A percentile compares a stretch with the other conserved stretches of the same genome.
These are phyloP conservation scores for Alloscopus bannaensis DNA, from an alignment of 2,888 invertebrate genomes.

Conservation along the genomic window DNA sequence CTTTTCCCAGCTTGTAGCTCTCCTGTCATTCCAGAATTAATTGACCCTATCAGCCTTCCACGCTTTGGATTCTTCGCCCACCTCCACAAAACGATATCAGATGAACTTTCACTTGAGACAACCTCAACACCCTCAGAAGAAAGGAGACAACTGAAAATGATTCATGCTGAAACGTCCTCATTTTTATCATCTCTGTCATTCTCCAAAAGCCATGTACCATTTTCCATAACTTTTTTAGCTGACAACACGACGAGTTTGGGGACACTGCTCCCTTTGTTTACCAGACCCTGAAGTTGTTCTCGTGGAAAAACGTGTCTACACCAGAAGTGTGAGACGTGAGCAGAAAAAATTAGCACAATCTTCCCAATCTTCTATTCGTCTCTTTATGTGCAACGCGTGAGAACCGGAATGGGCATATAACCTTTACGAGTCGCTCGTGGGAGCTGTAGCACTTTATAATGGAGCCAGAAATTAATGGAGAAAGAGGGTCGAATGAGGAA, in stretches of 20 bases:
- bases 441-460: neutral
- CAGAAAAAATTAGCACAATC: neutral
- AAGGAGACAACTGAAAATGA: constrained; percentile 33
- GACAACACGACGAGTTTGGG: neutral
- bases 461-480: constrained; percentile 34
- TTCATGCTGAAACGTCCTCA: constrained; percentile 27
- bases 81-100: neutral
- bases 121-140: too few species aligned
- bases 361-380: neutral
- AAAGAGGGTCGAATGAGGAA: constrained; percentile 43
- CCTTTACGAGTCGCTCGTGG: neutral
- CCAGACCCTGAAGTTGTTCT: too few species aligned
- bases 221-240: neutral
- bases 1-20: too few species aligned
- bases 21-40: constrained; percentile 50
- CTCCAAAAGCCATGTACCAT: neutral
- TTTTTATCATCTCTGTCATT: neutral
- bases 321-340: neutral
- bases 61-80: neutral
- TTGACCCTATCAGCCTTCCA: constrained; percentile 41
- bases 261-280: neutral
- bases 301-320: neutral
- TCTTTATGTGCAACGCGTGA: neutral
- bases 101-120: too few species aligned
- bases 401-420: constrained; percentile 24